phyloP scores from a whole-genome alignment of 2,888 invertebrate species.

The Plemyria rubiginata region DNA sequence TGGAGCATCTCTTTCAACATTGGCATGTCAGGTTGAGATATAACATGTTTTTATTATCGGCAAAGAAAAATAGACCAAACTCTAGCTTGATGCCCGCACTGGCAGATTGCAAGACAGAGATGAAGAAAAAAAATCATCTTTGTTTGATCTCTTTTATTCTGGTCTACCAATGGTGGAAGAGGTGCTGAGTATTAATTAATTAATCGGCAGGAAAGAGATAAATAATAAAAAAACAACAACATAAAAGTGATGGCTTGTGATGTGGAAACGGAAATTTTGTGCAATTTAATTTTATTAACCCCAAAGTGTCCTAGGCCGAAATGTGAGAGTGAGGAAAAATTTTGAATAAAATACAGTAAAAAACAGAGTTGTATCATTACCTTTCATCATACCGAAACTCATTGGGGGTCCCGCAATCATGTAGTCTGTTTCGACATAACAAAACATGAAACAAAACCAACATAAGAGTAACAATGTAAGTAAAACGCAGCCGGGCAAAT shows the following conservation, averaged over 20 bases:
- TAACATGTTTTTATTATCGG: background rate
- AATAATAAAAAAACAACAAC: slow-evolving; percentile 41
- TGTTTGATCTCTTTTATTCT: background rate
- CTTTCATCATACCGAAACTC: slow-evolving; percentile 95
- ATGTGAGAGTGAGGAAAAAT: slow-evolving; percentile 70
- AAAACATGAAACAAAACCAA: slow-evolving; percentile 90
- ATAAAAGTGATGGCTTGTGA: slow-evolving; percentile 63
- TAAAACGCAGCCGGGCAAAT: slow-evolving; percentile 72
- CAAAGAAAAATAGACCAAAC: too few relatives aligned
- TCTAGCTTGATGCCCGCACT: too few relatives aligned
- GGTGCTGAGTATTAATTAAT: slow-evolving; percentile 29
- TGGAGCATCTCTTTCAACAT: slow-evolving; percentile 44
- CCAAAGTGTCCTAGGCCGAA: slow-evolving; percentile 76
- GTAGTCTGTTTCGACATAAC: slow-evolving; percentile 86
- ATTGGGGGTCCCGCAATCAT: slow-evolving; percentile 92
- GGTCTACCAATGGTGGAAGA: slow-evolving; percentile 20
- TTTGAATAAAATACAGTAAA: slow-evolving; percentile 70
- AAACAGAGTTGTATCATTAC: slow-evolving; percentile 85
- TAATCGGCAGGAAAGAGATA: slow-evolving; percentile 56
- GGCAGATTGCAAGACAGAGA: too few relatives aligned
- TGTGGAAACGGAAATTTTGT: slow-evolving; percentile 69
- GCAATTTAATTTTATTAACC: slow-evolving; percentile 68
- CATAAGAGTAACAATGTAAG: slow-evolving; percentile 88
- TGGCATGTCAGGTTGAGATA: background rate
- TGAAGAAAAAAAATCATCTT: too few relatives aligned